Conservation (phyloP, 2,797 vertebrate species). For the Apogon talboti region DNA sequence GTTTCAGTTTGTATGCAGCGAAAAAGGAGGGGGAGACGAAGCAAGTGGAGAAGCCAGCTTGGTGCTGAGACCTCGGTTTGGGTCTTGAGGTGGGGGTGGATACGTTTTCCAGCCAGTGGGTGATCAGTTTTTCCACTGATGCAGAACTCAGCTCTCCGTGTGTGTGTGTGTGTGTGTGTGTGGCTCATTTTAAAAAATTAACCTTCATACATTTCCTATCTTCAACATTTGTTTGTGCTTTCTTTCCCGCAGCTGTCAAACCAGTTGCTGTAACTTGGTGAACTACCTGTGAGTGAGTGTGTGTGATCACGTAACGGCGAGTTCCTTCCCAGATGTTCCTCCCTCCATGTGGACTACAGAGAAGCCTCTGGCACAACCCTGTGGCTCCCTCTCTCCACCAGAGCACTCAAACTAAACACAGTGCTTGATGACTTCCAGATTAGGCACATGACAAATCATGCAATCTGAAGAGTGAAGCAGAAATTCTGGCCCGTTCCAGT, state of each 20-base stretch:
- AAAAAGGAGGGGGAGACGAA: conserved; percentile 27
- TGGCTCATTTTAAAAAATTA: not conserved
- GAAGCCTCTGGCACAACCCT: conserved; percentile 51
- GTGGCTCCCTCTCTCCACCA: conserved; percentile 52
- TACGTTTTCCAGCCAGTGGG: conserved; percentile 58
- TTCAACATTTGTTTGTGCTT: not conserved
- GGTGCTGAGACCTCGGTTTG: conserved; percentile 60
- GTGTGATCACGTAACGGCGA: not conserved
- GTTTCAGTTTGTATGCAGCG: conserved; percentile 37
- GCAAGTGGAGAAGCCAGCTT: conserved; percentile 56
- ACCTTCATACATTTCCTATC: not conserved
- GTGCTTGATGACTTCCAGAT: conserved; percentile 79
- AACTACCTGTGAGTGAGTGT: conserved; percentile 10
- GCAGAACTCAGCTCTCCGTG: conserved; percentile 57
- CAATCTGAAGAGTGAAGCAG: conserved; percentile 45
- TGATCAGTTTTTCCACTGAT: conserved; percentile 76
- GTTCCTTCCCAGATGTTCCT: conserved; percentile 50
- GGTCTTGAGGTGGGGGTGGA: conserved; percentile 59
- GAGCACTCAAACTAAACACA: conserved; percentile 60
- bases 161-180: conserved; percentile 8
- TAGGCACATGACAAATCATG: conserved; percentile 60
- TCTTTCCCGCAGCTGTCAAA: not conserved
- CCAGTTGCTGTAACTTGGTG: not conserved
- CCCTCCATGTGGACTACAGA: conserved; percentile 54
- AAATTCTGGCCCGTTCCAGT: conserved; percentile 32